Conservation (phyloP, 2,888 invertebrate species). For the Cinara cedri region DNA sequence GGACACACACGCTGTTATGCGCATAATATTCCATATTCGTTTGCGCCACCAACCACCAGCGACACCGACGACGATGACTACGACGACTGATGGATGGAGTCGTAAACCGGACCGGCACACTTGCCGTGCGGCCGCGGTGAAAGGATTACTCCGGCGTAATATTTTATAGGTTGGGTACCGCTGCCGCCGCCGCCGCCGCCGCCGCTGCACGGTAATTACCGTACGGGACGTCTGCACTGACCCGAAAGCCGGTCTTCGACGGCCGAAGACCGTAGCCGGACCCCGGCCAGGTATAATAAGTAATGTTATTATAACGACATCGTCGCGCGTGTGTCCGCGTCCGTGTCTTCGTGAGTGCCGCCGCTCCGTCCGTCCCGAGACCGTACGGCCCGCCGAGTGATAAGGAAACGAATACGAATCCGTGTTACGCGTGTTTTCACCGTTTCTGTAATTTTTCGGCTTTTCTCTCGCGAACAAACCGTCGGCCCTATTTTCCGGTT, state of each 20-base stretch:
- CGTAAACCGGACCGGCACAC: background rate
- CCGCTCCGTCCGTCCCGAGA: background rate
- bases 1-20: too few relatives aligned
- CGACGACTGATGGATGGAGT: too few relatives aligned
- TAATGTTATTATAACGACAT: background rate
- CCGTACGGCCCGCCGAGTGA: background rate
- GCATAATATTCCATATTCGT: too few relatives aligned
- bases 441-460: background rate
- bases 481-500: too few relatives aligned
- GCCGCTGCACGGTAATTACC: constrained; percentile 32
- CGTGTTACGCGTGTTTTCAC: background rate
- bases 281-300: background rate
- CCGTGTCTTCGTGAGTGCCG: background rate
- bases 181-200: background rate
- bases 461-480: too few relatives aligned
- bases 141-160: constrained; percentile 3
- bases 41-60: too few relatives aligned
- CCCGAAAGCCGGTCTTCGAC: constrained; percentile 25
- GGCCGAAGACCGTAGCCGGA: constrained; percentile 31
- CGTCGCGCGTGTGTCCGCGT: constrained; percentile 7
- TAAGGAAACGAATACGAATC: background rate
- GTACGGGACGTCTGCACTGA: constrained; percentile 27
- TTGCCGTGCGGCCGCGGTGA: constrained; percentile 22
- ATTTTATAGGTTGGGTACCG: too few relatives aligned
- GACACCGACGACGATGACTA: too few relatives aligned